Base-by-base conservation (phyloP, 2,797 vertebrate genomes). In the Anguilla pacifica region DNA sequence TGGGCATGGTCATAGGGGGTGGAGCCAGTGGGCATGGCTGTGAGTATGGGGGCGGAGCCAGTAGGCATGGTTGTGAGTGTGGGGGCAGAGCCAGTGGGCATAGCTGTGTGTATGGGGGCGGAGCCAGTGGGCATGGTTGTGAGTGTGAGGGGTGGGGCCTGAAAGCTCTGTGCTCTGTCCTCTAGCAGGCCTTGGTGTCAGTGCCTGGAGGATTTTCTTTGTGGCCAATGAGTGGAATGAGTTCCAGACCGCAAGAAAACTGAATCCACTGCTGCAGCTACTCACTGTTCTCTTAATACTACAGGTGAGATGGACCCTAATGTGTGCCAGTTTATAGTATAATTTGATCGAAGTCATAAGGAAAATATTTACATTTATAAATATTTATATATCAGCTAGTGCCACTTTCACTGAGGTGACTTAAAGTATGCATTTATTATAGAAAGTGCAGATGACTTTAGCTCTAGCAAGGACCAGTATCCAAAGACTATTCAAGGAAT, bases 161-260 rank as follows among this genome's bases (percentile, higher is more conserved):
- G 39, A 49, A 39, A 46, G 17, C 39, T 81, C 6, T 22, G 64
- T 81, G 77, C 35, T 3, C 39, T 46, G 39, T 49, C 22, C 39
- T 39, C 19, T 1, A 49, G 35, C 35, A 53, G 51, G 39, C 25
- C 87, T 90, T 10, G 89, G 88, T 0, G 61, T 91, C 59, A 93
- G 92, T 1, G 0, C 88, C 2, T 84, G 91, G 90, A 90, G 91
- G 87, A 93, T 89, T 0, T 15, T 92, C 79, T 88, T 90, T 84
- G 91, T 92, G 0, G 81, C 92, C 70, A 91, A 92, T 0, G 70
- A 93, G 88, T 49, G 28, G 90, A 91, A 90, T 17, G 90, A 92
- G 87, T 93, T 91, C 86, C 74, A 10, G 88, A 61, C 90, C 0
- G 28, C 0, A 15, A 4, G 59, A 88, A 92, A 92, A 72, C 70